Evolutionary conservation across 2,797 vertebrate species (phyloP).

Genomic region (Platalea minor): DNA sequence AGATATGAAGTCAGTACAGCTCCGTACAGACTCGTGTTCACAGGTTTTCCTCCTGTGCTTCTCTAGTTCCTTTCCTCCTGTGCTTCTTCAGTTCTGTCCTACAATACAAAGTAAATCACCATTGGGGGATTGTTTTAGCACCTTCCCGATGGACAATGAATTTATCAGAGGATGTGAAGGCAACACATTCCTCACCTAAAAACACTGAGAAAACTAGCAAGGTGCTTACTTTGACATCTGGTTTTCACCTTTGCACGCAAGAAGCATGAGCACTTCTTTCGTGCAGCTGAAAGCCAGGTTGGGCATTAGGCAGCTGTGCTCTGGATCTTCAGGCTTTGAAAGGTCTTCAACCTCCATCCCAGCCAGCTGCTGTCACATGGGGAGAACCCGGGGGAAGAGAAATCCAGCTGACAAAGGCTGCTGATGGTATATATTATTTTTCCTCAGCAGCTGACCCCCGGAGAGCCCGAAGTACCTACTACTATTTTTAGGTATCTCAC

Average conservation of each 20-base stretch:
- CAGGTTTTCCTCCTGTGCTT: not conserved
- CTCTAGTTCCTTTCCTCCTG: not conserved
- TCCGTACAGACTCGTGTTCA: not conserved
- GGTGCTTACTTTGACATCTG: not conserved
- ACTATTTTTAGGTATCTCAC: not conserved
- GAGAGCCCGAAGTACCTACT: not conserved
- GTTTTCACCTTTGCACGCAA: accelerated
- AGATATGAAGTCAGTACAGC: not conserved
- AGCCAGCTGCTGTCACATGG: accelerated
- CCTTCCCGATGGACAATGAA: not conserved
- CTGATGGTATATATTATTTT: accelerated
- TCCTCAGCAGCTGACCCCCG: not conserved
- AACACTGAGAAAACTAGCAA: not conserved
- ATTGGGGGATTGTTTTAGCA: not conserved
- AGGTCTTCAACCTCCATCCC: not conserved
- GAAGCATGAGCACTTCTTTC: not conserved
- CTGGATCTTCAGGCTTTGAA: not conserved
- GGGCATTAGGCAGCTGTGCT: not conserved
- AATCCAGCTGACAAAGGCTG: not conserved
- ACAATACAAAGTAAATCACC: not conserved
- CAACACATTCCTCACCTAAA: not conserved
- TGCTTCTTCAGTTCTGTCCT: not conserved
- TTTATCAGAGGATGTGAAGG: not conserved
- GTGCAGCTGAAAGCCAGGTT: not conserved
- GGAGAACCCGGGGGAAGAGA: not conserved